A percentile compares a stretch with the other conserved stretches of the same genome.
These are phyloP conservation scores for Melieria omissa DNA, from an alignment of 2,888 invertebrate species.

Conservation along the genomic window DNA sequence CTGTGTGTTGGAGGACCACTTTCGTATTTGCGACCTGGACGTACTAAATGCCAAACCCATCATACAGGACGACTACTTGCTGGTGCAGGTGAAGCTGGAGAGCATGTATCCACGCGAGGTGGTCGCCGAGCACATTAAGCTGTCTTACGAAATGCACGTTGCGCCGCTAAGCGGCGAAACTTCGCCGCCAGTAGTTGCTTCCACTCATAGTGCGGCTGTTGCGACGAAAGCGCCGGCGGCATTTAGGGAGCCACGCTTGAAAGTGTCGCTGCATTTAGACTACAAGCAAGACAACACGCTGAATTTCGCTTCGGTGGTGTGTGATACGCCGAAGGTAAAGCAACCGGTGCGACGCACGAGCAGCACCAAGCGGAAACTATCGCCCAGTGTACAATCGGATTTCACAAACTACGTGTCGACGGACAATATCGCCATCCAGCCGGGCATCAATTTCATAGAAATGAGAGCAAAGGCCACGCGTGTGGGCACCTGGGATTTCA, in stretches of 20 bases:
- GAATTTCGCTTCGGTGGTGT: conserved; percentile 79
- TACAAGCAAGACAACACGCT: conserved; percentile 86
- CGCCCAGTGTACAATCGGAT: conserved; percentile 74
- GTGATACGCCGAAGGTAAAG: conserved; percentile 73
- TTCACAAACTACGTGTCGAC: conserved; percentile 72
- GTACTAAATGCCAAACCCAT: conserved; percentile 60
- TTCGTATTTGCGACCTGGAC: conserved; percentile 64
- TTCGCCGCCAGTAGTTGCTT: conserved; percentile 13
- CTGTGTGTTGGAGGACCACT: conserved; percentile 67
- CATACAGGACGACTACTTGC: conserved; percentile 69
- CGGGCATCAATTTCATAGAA: conserved; percentile 75
- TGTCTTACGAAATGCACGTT: conserved; percentile 74
- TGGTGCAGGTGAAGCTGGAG: conserved; percentile 70
- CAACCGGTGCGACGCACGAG: conserved; percentile 74
- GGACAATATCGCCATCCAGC: conserved; percentile 70
- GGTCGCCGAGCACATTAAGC: conserved; percentile 72
- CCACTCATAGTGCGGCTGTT: conserved; percentile 27
- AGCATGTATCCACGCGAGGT: conserved; percentile 76
- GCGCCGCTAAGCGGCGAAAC: conserved; percentile 44
- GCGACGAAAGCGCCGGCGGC: conserved; percentile 56
- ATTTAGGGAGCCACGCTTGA: conserved; percentile 55
- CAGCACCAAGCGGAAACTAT: conserved; percentile 77
- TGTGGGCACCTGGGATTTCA: conserved; percentile 78
- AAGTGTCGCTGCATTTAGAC: conserved; percentile 78
- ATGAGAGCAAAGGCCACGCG: conserved; percentile 73